Evolutionary conservation across 2,113 vertebrate species (phyloP).

Genomic region (Theristicus caerulescens): DNA sequence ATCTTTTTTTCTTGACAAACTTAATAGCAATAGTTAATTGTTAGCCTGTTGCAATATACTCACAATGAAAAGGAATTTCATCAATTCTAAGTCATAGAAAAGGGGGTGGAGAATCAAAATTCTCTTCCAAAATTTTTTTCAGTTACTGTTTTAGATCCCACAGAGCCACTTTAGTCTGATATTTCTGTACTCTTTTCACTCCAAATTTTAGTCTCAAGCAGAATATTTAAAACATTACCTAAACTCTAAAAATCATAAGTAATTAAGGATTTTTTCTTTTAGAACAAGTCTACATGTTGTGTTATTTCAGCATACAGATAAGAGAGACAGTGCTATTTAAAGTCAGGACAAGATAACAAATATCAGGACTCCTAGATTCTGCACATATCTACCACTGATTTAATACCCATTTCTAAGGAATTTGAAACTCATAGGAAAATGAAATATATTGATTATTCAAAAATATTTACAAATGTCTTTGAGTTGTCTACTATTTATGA

Average conservation of each 20-base stretch:
- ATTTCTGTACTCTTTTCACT: not conserved
- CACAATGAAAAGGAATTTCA: not conserved
- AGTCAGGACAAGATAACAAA: not conserved
- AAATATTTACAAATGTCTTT: not conserved
- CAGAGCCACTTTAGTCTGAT: not conserved
- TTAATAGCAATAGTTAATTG: not conserved
- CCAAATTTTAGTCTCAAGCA: not conserved
- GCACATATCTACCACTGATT: not conserved
- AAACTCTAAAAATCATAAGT: not conserved
- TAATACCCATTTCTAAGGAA: not conserved
- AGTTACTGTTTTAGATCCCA: not conserved
- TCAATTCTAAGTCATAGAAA: not conserved
- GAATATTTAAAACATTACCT: not conserved
- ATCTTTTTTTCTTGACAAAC: not conserved
- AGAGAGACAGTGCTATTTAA: not conserved
- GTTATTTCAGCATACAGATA: not conserved
- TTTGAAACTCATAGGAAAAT: not conserved
- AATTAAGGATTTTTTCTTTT: not conserved
- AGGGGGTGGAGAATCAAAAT: not conserved
- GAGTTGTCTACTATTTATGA: not conserved
- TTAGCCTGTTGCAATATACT: not conserved
- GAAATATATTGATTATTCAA: not conserved
- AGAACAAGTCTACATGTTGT: not conserved
- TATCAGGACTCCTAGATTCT: not conserved
- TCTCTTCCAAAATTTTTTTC: not conserved